Evolutionary conservation across 2,797 vertebrate genomes (phyloP).

Genomic region (Arctocebus calabarensis): DNA sequence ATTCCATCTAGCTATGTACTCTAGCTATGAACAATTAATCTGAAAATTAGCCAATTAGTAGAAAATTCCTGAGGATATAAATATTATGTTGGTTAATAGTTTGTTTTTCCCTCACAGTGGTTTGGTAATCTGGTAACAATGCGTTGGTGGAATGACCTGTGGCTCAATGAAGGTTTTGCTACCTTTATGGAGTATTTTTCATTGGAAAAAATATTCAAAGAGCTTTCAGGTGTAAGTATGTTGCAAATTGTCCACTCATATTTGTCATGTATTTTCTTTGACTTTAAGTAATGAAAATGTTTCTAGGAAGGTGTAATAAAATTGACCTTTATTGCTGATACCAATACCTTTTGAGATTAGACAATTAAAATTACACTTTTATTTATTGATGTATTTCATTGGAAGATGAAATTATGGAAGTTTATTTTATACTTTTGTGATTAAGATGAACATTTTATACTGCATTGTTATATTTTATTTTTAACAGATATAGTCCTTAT

Average conservation of each 20-base stretch:
- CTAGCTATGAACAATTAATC: constrained; percentile 5
- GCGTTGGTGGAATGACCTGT: constrained; percentile 98
- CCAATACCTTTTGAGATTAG: constrained; percentile 50
- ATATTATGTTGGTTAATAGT: constrained; percentile 11
- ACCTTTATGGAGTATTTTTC: constrained; percentile 97
- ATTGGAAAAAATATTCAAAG: constrained; percentile 89
- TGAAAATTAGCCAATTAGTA: constrained; percentile 31
- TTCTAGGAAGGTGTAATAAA: constrained; percentile 60
- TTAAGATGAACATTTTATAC: constrained; percentile 51
- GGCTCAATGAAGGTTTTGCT: constrained; percentile 98
- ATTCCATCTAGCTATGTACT: background rate
- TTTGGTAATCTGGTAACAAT: constrained; percentile 99
- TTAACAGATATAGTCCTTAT: constrained; percentile 41
- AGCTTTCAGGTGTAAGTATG: constrained; percentile 92
- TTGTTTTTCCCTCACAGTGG: constrained; percentile 90
- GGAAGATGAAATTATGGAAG: constrained; percentile 36
- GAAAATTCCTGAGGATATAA: background rate
- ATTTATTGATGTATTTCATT: constrained; percentile 35
- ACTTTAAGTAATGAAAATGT: constrained; percentile 32
- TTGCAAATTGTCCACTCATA: background rate
- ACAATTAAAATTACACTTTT: constrained; percentile 40
- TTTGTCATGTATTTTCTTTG: constrained; percentile 33
- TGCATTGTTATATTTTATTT: constrained; percentile 50
- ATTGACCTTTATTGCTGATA: background rate
- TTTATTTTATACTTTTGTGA: constrained; percentile 47